Conservation (phyloP, 2,113 vertebrate genomes). For the Ciconia maguari region DNA sequence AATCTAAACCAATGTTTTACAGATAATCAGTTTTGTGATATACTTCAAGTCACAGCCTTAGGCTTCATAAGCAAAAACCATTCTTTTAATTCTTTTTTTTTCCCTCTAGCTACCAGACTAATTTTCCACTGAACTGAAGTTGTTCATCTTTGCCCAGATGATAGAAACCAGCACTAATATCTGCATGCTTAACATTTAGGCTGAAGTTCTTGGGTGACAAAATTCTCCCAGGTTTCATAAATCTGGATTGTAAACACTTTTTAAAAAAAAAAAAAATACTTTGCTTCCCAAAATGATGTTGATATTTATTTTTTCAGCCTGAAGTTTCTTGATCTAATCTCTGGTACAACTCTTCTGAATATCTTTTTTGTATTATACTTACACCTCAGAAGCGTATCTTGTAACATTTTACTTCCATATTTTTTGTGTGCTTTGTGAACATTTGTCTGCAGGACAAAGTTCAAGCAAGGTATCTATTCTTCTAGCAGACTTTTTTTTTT, state of each 20-base stretch:
- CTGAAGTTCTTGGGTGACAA: background rate
- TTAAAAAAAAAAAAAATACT: background rate
- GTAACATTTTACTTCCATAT: background rate
- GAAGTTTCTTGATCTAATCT: background rate
- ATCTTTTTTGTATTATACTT: background rate
- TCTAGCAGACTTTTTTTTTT: background rate
- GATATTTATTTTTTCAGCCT: background rate
- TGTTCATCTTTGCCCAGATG: background rate
- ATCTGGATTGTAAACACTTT: background rate
- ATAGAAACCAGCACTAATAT: background rate
- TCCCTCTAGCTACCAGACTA: background rate
- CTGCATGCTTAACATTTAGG: background rate
- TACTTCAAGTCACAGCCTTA: background rate
- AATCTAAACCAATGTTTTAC: background rate
- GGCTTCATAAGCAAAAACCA: background rate
- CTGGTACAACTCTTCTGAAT: background rate
- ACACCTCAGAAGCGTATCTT: background rate
- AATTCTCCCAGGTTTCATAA: background rate
- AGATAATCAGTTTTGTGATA: background rate
- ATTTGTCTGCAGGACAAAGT: background rate
- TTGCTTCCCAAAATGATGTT: background rate
- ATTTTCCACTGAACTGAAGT: slow-evolving; percentile 18
- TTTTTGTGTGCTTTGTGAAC: background rate
- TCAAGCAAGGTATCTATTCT: background rate
- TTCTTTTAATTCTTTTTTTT: background rate